Conservation (phyloP, 1,140 invertebrate species). For the Zophobas atratus region DNA sequence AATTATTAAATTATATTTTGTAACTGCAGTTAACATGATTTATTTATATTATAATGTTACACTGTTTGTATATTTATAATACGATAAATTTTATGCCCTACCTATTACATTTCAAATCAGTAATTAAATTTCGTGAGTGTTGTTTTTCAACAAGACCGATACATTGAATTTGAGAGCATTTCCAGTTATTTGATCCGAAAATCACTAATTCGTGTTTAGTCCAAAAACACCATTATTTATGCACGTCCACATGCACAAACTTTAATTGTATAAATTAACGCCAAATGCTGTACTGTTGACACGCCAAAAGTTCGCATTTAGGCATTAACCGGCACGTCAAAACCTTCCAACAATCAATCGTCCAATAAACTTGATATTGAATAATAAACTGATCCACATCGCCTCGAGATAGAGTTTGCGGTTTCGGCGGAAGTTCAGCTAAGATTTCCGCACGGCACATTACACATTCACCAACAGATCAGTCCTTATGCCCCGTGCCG, state of each 20-base stretch:
- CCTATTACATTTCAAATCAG: slow-evolving; percentile 19
- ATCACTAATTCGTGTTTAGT: neutral
- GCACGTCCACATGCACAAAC: slow-evolving; percentile 2
- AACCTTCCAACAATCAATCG: slow-evolving; percentile 32
- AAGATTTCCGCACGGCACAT: slow-evolving; percentile 58
- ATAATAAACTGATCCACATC: slow-evolving; percentile 49
- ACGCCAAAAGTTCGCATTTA: slow-evolving; percentile 26
- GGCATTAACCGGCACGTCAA: slow-evolving; percentile 25
- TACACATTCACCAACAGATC: slow-evolving; percentile 57
- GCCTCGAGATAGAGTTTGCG: slow-evolving; percentile 52
- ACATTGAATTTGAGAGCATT: slow-evolving; percentile 19
- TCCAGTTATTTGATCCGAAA: slow-evolving; percentile 9
- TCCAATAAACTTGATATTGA: slow-evolving; percentile 45
- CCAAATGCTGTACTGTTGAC: slow-evolving; percentile 1
- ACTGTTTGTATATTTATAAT: slow-evolving; percentile 15
- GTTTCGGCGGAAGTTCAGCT: slow-evolving; percentile 54
- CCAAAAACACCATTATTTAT: slow-evolving; percentile 14
- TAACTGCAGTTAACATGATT: neutral
- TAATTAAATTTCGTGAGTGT: slow-evolving; percentile 21
- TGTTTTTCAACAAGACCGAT: neutral
- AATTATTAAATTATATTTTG: too few species aligned
- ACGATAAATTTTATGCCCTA: slow-evolving; percentile 4
- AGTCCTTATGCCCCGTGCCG: slow-evolving; percentile 47
- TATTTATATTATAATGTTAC: neutral
- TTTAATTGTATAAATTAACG: slow-evolving; percentile 36